Conservation (phyloP, 2,113 vertebrate species). For the Rhinolophus ferrumequinum region DNA sequence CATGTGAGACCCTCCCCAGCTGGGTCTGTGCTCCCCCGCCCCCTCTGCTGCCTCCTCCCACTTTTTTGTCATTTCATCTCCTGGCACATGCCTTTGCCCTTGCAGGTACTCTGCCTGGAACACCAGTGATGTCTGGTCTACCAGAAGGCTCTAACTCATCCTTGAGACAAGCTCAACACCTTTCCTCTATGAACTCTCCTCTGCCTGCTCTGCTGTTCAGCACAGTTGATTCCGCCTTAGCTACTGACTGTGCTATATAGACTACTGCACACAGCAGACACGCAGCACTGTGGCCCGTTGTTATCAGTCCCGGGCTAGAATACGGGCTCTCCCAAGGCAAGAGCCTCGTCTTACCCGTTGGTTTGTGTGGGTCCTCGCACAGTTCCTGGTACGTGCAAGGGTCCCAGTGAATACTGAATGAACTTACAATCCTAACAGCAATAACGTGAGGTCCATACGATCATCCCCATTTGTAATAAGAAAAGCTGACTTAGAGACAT, state of each 20-base stretch:
- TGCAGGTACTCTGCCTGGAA: background rate
- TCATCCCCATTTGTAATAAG: background rate
- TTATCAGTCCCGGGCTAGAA: accelerated
- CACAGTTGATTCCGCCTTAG: background rate
- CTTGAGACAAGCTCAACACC: background rate
- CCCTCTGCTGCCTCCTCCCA: background rate
- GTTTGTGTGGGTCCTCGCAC: background rate
- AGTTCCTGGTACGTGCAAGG: background rate
- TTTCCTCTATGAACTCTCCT: background rate
- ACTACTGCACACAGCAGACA: accelerated
- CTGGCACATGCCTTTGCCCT: background rate
- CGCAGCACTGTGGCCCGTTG: accelerated
- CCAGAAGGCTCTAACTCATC: background rate
- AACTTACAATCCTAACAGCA: too few relatives aligned
- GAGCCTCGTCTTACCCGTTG: background rate
- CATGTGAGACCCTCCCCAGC: background rate
- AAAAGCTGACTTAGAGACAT: background rate
- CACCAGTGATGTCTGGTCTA: background rate
- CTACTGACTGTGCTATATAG: background rate
- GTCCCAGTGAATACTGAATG: background rate
- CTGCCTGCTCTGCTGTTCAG: background rate
- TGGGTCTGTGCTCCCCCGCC: background rate
- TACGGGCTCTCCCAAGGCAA: background rate
- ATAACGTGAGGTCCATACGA: accelerated
- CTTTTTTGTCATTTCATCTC: background rate